phyloP scores from a whole-genome alignment of 2,888 invertebrate species.

The Sminthurinus aureus region DNA sequence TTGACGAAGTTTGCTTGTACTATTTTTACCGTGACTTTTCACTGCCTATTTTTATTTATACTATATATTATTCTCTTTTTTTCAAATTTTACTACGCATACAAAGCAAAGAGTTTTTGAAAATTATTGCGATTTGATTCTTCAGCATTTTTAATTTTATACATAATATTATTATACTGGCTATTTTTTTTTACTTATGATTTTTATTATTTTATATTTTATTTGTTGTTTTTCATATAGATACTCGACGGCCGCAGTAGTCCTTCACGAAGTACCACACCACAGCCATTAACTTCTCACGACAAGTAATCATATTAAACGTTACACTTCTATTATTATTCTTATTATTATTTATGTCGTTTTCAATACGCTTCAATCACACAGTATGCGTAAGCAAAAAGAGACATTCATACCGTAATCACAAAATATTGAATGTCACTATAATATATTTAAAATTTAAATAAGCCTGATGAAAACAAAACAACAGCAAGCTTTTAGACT shows the following conservation, averaged over 20 bases:
- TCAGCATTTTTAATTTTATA: not conserved
- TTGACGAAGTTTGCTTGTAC: not conserved
- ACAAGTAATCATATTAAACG: slow-evolving; percentile 51
- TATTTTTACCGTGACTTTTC: not conserved
- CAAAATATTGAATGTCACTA: not conserved
- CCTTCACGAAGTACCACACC: slow-evolving; percentile 59
- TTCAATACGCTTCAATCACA: not conserved
- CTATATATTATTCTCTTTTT: no score
- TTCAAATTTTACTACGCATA: no score
- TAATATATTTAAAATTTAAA: not conserved
- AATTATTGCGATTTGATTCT: no score
- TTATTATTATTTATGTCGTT: not conserved
- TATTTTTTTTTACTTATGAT: slow-evolving; percentile 21
- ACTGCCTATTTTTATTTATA: slow-evolving; percentile 6
- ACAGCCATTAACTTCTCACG: slow-evolving; percentile 55
- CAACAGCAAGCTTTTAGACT: no score
- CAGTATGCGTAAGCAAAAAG: no score
- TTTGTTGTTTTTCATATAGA: slow-evolving; percentile 54
- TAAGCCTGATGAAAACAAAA: not conserved
- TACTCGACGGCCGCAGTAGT: slow-evolving; percentile 60
- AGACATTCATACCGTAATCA: no score
- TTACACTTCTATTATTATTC: not conserved
- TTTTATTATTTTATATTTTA: not conserved
- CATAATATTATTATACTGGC: not conserved
- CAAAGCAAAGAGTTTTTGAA: no score